Evolutionary conservation across 2,113 vertebrate species (phyloP).

Genomic region (Plestiodon gilberti): DNA sequence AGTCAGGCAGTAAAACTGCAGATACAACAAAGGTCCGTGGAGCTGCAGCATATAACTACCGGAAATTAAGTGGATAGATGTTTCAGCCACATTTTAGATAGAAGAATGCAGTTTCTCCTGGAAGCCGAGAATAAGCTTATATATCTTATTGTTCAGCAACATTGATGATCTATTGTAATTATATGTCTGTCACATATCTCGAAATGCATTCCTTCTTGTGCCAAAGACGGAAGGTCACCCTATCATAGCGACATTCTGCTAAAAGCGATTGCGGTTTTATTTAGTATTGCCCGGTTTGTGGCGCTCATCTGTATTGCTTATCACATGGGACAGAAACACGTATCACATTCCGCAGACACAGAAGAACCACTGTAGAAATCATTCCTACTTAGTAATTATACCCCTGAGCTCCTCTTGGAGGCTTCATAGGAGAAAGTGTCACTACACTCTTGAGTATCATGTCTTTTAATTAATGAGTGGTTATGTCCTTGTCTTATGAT

Average conservation of each 20-base stretch:
- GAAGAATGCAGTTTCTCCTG: not conserved
- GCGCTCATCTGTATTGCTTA: not conserved
- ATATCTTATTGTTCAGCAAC: not conserved
- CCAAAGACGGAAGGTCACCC: not conserved
- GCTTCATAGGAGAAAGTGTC: not conserved
- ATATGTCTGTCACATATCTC: not conserved
- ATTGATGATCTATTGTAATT: not conserved
- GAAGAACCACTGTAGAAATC: not conserved
- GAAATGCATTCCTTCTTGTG: not conserved
- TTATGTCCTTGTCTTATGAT: not conserved
- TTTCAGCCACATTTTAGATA: not conserved
- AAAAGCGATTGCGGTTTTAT: not conserved
- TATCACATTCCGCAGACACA: not conserved
- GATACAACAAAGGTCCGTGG: not conserved
- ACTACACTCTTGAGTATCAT: not conserved
- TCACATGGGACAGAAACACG: not conserved
- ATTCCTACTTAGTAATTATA: not conserved
- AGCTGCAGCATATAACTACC: not conserved
- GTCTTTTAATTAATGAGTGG: not conserved
- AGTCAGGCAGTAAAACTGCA: constrained; percentile 8
- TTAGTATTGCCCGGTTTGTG: not conserved
- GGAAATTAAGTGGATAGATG: not conserved
- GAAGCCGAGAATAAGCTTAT: not conserved
- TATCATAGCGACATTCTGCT: not conserved
- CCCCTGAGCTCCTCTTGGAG: not conserved